Evolutionary conservation across 2,113 vertebrate genomes (phyloP), one percentile per base, ranked within the genome.

Genomic region (Tamias sibiricus): DNA sequence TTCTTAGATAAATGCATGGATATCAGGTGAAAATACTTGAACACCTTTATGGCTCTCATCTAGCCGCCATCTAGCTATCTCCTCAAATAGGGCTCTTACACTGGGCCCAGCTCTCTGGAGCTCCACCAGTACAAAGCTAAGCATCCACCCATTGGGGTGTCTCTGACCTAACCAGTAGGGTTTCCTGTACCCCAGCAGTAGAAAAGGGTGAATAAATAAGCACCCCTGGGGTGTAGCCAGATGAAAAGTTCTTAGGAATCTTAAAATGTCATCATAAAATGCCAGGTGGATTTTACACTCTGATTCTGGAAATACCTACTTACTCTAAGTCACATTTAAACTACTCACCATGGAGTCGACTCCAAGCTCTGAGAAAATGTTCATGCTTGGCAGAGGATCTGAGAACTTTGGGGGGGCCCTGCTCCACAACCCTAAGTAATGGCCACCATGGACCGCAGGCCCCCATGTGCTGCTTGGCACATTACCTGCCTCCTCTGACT

Each of bases 401-500:
- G 49, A 80, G 71, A 77, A 28, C 4, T 2, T 37, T 49, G 4
- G 0, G 4, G 0, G 10, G 76, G 35, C 44, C 26, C 90, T n/a
- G 30, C 28, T 42, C 24, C 1, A 0, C 12, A 68, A 35, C 35
- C 11, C 4, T 66, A 40, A 10, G 28, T 7, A 10, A 30, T 2
- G 30, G n/a, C 40, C 40, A 13, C 0, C 2, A 0, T 4, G 2
- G 20, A 40, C 64, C 0, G 1, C 5, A 4, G 66, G 13, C 28
- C 3, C 49, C 42, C 17, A 11, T 30, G 80, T 26, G 10, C 54
- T 24, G 9, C 37, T 6, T 2, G 2, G 32, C 49, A 4, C 35
- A 14, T 80, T 11, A 13, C 7, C 17, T 62, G 49, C 0, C 0
- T 82, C 72, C 40, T 77, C 28, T 28, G 12, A 22, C 35, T 3